Conservation (phyloP, 2,888 invertebrate species). For the Matsumyia berberina region DNA sequence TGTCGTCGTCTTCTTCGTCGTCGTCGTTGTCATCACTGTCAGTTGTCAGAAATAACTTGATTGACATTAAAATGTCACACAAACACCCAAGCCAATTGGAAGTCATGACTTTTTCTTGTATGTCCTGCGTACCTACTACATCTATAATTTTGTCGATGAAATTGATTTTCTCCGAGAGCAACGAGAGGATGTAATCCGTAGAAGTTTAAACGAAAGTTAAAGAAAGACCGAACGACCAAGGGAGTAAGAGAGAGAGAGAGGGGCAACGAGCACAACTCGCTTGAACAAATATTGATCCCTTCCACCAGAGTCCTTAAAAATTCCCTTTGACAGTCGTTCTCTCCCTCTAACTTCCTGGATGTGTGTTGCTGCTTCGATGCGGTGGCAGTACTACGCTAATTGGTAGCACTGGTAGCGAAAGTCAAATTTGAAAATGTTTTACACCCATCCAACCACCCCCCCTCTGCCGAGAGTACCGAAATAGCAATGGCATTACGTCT, state of each 20-base stretch:
- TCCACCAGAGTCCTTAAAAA: constrained; percentile 11
- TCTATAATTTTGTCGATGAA: constrained; percentile 8
- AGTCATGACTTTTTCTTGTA: constrained; percentile 16
- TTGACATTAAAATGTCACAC: constrained; percentile 6
- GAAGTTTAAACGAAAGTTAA: constrained; percentile 31
- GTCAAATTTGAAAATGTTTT: constrained; percentile 19
- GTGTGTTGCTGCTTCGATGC: not conserved
- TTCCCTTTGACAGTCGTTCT: constrained; percentile 9
- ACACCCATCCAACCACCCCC: not conserved
- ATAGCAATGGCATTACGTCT: constrained; percentile 1
- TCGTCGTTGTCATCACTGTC: not conserved
- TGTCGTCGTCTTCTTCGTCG: not conserved
- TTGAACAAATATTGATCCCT: constrained; percentile 22
- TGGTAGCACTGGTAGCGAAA: constrained; percentile 5
- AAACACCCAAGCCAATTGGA: constrained; percentile 6
- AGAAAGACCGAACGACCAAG: not conserved
- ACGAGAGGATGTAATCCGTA: constrained; percentile 17
- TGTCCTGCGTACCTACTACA: not conserved
- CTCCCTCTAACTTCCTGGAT: not conserved
- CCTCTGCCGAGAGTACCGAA: not conserved
- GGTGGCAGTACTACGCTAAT: constrained; percentile 14
- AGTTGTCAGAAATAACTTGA: constrained; percentile 2
- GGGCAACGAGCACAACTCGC: not conserved
- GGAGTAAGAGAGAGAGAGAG: not conserved
- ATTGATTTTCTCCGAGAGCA: constrained; percentile 11